Conservation (phyloP, 2,113 vertebrate species). For the Orcinus orca region DNA sequence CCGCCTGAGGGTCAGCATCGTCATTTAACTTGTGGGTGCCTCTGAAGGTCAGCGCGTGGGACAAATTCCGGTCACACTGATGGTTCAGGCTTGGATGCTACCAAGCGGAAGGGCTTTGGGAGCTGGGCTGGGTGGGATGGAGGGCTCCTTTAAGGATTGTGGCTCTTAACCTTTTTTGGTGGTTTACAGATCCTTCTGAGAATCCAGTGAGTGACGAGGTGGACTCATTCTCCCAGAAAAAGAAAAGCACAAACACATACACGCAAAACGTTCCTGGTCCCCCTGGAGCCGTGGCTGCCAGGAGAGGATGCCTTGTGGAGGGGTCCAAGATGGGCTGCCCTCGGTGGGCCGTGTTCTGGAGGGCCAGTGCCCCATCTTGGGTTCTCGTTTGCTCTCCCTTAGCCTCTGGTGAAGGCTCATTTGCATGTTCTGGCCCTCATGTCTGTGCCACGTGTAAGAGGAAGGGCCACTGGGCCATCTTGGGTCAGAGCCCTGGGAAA, state of each 20-base stretch:
- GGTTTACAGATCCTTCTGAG: not conserved
- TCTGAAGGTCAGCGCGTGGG: not conserved
- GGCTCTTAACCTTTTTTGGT: not conserved
- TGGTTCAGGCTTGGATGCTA: not conserved
- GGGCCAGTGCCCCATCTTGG: not conserved
- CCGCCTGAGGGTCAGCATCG: rapidly evolving
- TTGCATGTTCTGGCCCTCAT: not conserved
- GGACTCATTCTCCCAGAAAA: not conserved
- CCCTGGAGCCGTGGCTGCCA: rapidly evolving
- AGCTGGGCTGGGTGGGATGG: too few species aligned
- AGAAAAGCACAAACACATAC: not conserved
- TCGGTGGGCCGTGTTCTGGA: not conserved
- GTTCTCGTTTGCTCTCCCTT: not conserved
- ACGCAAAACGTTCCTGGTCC: not conserved
- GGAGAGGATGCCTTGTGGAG: not conserved
- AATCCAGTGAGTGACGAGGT: not conserved
- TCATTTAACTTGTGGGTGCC: not conserved
- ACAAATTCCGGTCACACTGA: not conserved
- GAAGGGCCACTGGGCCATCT: not conserved
- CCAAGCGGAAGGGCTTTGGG: not conserved
- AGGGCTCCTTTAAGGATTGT: not conserved
- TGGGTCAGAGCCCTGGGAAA: not conserved
- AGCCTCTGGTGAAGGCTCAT: not conserved
- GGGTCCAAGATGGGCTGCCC: not conserved
- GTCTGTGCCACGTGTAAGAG: rapidly evolving